Evolutionary conservation across 2,888 invertebrate species (phyloP), one percentile per base, ranked within the genome.

Genomic region (Erebia aethiops): DNA sequence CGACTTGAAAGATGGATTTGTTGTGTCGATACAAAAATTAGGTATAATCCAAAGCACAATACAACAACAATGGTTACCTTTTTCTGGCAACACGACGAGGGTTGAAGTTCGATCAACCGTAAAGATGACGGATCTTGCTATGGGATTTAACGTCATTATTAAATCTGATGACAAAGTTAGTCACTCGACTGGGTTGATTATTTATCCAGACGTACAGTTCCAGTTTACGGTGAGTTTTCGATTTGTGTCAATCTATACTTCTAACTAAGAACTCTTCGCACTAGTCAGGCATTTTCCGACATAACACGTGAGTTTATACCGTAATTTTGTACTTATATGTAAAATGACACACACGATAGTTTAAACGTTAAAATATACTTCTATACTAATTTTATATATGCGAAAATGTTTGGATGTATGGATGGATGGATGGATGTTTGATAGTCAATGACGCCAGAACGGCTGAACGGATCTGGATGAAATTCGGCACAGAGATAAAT

Each of bases 141-240:
- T 89, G 0, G 91, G 91, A 0, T 90, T 83, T 67, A 88, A 90
- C 18, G 87, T 89, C 1, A 67, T 74, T 0, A 85, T 83, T 0
- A 75, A 78, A 0, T 18, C 87, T 21, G 70, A 76, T 7, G 79
- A 76, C 0, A 79, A 77, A 0, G 51, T 43, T 0, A 80, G 78
- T 26, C 78, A 74, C 5, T 87, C 85, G 43, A 87, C 89, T 0
- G 80, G 79, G 0, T 60, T 76, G 1, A 79, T 83, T 14, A 72
- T 77, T 0, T 84, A 87, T 72, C 82, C 85, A 0, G 13, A 84
- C 9, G 70, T 85, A 0, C 77, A 76, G 10, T 85, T 82, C 67
- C 75, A 76, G 57, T 87, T 88, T 78, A 75, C 77, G 54, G 90
- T 90, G 71, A 82, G 84, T 69, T 14, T 56, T 14, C n/a, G 43